Evolutionary conservation across 2,797 vertebrate species (phyloP), one percentile per base, ranked within the genome.

Genomic region (Syngnathus rostellatus): DNA sequence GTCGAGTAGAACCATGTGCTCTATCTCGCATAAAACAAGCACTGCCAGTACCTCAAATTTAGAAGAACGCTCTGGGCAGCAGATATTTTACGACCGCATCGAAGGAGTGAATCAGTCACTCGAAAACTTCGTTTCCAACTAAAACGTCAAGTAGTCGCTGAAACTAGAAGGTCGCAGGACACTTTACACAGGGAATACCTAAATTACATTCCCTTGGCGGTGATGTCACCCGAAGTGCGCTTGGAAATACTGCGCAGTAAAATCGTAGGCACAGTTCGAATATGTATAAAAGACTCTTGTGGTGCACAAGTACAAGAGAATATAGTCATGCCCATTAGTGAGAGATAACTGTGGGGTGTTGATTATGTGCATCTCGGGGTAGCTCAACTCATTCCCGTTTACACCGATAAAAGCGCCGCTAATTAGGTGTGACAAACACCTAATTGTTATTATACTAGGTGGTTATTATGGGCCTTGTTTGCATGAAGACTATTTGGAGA

Each of bases 391-490:
- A 5, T 12, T 40, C 19, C 19, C 19, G 40, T 60, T 60, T 60
- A 40, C 37, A 60, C 38, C 37, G 37, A 39, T 60, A 39, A 62
- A 45, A 8, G 11, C 2, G 9, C 12, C 21, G 46, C 40, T 45
- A 62, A 62, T 62, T 62, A 23, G 21, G 41, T 23, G 41, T 62
- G 21, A 17, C 55, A 16, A 58, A 58, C 55, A 58, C n/a, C n/a
- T n/a, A n/a, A n/a, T n/a, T n/a, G n/a, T n/a, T n/a, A n/a, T n/a
- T n/a, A n/a, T n/a, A n/a, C n/a, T n/a, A n/a, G 38, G 55, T 25
- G 60, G 21, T 25, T 14, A 45, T 62, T 62, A 45, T 46, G 21
- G 60, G 41, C 21, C 46, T 46, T 62, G 41, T 25, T 46, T 43
- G 41, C 41, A 45, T 46, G 21, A 25, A 45, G 41, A 25, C 21